Percentiles rank a stretch among this genome's conserved stretches.
These are phyloP conservation scores for Megaceryle maxima DNA, from an alignment of 2,113 vertebrate species.

Conservation along the genomic window DNA sequence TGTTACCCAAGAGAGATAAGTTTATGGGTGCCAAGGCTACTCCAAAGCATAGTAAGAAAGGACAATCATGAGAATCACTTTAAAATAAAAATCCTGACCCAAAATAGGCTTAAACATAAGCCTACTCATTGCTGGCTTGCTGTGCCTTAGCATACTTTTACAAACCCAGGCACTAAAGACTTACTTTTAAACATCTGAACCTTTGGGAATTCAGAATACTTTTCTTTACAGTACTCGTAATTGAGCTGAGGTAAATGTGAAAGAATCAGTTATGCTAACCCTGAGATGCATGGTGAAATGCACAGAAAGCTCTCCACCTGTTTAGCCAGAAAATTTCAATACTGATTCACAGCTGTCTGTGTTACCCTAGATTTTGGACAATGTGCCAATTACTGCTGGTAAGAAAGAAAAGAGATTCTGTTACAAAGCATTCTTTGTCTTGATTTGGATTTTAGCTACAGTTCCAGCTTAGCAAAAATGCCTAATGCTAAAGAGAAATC, in stretches of 20 bases:
- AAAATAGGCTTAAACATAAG: neutral
- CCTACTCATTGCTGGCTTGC: neutral
- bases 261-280: neutral
- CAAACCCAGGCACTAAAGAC: neutral
- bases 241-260: neutral
- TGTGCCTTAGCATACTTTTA: neutral
- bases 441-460: neutral
- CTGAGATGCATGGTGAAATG: neutral
- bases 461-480: neutral
- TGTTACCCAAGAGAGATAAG: neutral
- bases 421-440: neutral
- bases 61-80: neutral
- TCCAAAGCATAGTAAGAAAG: neutral
- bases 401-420: neutral
- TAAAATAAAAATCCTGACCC: neutral
- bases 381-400: neutral
- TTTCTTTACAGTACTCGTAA: neutral
- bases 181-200: neutral
- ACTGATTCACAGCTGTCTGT: neutral
- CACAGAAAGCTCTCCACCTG: neutral
- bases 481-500: neutral
- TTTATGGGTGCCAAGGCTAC: neutral
- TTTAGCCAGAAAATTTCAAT: neutral
- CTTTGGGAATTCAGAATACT: neutral
- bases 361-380: neutral